A percentile compares a stretch with the other conserved stretches of the same genome.
Conservation (phyloP, 2,888 invertebrate species). For the Dasypogon diadema region DNA sequence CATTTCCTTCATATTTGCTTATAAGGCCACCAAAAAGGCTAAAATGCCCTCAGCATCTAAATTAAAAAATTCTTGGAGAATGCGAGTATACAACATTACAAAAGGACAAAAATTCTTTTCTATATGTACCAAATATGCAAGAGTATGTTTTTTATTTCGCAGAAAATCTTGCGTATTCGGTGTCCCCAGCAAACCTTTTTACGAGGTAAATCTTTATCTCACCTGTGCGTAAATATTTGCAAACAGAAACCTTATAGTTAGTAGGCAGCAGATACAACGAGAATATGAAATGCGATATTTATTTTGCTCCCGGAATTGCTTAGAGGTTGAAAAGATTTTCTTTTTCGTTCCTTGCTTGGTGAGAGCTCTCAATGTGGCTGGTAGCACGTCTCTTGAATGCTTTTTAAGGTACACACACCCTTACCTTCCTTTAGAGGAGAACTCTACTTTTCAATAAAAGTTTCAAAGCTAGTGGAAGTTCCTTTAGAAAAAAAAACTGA, state of each 20-base stretch:
- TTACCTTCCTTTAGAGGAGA: background rate
- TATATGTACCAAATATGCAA: no score
- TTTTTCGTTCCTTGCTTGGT: background rate
- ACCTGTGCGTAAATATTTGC: slow-evolving; percentile 8
- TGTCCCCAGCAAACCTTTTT: background rate
- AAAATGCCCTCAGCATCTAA: no score
- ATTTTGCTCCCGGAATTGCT: slow-evolving; percentile 11
- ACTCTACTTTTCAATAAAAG: background rate
- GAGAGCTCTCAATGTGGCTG: background rate
- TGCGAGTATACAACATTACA: no score
- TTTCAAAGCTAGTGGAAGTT: background rate
- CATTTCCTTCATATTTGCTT: no score
- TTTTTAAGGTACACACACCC: background rate
- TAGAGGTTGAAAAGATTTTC: slow-evolving; percentile 1
- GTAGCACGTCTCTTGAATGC: background rate
- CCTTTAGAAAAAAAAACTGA: background rate
- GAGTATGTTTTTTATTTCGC: no score
- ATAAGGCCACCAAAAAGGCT: no score
- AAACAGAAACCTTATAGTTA: background rate
- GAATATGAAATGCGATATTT: slow-evolving; percentile 12
- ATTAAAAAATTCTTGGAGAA: no score
- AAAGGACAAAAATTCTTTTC: no score
- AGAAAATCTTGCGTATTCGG: no score
- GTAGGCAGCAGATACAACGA: background rate
- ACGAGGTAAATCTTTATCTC: background rate